A percentile compares a stretch with the other conserved stretches of the same genome.
These are phyloP conservation scores for Baccha elongata DNA, from an alignment of 2,888 invertebrate genomes.

Conservation along the genomic window DNA sequence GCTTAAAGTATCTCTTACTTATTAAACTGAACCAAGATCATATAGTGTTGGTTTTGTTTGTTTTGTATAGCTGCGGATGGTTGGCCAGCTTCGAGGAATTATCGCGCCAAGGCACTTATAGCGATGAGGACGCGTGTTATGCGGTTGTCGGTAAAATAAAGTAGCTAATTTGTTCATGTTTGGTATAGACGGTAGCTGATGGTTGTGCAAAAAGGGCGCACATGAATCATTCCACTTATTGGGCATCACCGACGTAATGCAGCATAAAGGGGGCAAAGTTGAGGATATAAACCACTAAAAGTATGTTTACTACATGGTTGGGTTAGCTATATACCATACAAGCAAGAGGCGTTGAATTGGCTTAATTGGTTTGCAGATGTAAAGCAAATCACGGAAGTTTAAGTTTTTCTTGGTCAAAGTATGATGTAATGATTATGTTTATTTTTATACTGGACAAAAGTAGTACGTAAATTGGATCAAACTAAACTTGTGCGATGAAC, in stretches of 20 bases:
- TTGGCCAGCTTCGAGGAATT: constrained; percentile 31
- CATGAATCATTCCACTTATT: constrained; percentile 67
- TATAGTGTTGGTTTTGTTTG: constrained; percentile 5
- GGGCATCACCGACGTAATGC: constrained; percentile 1
- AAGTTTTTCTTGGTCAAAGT: too few species aligned
- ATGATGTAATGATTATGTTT: too few species aligned
- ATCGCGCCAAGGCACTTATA: constrained; percentile 66
- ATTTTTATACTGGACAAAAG: too few species aligned
- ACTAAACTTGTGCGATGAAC: too few species aligned
- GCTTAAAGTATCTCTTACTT: constrained; percentile 56
- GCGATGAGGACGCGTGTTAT: constrained; percentile 61
- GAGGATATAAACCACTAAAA: background rate
- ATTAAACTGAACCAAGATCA: constrained; percentile 53
- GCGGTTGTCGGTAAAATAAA: constrained; percentile 67
- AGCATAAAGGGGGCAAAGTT: background rate
- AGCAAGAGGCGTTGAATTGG: constrained; percentile 48
- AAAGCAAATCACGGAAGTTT: constrained; percentile 10
- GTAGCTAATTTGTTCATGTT: constrained; percentile 72
- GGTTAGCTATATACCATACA: background rate
- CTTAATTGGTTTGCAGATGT: constrained; percentile 49
- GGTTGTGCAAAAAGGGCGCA: constrained; percentile 46
- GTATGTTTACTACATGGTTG: constrained; percentile 2
- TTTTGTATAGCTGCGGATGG: background rate
- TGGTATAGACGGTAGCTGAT: constrained; percentile 55
- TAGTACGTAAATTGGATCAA: too few species aligned